Evolutionary conservation across 2,888 invertebrate genomes (phyloP), one percentile per base, ranked within the genome.

Genomic region (Nymphalis c-album): DNA sequence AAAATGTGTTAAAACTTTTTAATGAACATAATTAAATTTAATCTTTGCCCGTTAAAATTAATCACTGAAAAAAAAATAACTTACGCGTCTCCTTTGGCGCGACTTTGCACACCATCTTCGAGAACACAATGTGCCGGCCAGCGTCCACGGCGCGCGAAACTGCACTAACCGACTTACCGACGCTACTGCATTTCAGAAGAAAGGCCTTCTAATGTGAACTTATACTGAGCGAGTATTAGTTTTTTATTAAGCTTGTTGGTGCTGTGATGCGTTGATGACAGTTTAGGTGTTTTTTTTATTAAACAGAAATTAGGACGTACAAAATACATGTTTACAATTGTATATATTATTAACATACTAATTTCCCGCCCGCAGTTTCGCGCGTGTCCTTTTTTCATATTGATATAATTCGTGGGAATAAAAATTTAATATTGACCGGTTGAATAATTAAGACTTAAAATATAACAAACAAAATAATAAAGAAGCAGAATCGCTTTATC

Each of bases 31-130:
- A 55, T 13, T 7, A 53, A 22, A 53, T 18, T 0, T 22, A 51
- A 50, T 18, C 20, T 16, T 22, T 51, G 10, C 22, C 8, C 22
- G 16, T 22, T 16, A 18, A 22, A 13, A 26, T 16, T 22, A 4
- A 59, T 46, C 22, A 59, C 46, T 46, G 18, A 46, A 51, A 20
- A 50, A 50, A 18, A 18, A 48, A 51, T 13, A 17, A 68, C 72
- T 70, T 64, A 72, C 72, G 46, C 40, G 51, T 55, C 50, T 66
- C 65, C 47, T 62, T 68, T 7, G 72, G 72, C 40, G 70, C 68
- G 45, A 72, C 70, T 60, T 62, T 66, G 64, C 70, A 72, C 62
- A 68, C 72, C 72, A 72, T 72, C 47, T 22, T 64, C 22, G 48
- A 48, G 40, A 60, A 47, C 57, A 57, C 67, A 72, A 59, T 46